Evolutionary conservation across 2,888 invertebrate species (phyloP).

Genomic region (Diarsia dahlii): DNA sequence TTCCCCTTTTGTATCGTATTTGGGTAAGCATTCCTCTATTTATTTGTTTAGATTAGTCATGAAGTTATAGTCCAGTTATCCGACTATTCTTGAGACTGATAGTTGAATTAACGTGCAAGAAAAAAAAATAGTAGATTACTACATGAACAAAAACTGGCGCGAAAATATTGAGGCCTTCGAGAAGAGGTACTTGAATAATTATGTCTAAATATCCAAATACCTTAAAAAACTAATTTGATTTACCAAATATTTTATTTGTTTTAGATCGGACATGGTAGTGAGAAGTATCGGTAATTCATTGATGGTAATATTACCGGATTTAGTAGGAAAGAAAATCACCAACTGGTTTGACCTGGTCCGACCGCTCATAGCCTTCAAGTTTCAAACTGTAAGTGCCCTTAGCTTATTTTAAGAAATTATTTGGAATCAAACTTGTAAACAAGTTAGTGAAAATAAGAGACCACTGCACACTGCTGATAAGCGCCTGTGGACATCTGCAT

Average conservation of each 20-base stretch:
- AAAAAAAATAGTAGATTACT: too few relatives aligned
- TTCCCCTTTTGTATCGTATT: slow-evolving; percentile 99
- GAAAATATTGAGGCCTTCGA: too few relatives aligned
- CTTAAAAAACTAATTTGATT: too few relatives aligned
- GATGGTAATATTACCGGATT: slow-evolving; percentile 96
- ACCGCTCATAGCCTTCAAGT: slow-evolving; percentile 98
- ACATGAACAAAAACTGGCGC: neutral
- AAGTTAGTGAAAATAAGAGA: neutral
- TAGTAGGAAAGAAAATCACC: slow-evolving; percentile 97
- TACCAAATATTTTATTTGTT: slow-evolving; percentile 32
- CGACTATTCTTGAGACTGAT: too few relatives aligned
- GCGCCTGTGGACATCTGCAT: neutral
- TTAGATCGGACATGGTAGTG: slow-evolving; percentile 96
- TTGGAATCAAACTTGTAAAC: neutral
- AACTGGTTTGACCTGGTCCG: slow-evolving; percentile 98
- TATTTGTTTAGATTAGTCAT: neutral
- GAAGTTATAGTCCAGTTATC: neutral
- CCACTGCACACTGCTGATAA: neutral
- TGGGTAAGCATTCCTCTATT: slow-evolving; percentile 92
- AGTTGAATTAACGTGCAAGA: too few relatives aligned
- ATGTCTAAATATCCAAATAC: too few relatives aligned
- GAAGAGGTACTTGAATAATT: too few relatives aligned
- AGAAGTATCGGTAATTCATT: slow-evolving; percentile 97
- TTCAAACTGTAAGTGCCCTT: slow-evolving; percentile 95
- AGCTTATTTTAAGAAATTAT: neutral